phyloP scores from a whole-genome alignment of 2,797 vertebrate species.

The Pyrrhura leucotis region DNA sequence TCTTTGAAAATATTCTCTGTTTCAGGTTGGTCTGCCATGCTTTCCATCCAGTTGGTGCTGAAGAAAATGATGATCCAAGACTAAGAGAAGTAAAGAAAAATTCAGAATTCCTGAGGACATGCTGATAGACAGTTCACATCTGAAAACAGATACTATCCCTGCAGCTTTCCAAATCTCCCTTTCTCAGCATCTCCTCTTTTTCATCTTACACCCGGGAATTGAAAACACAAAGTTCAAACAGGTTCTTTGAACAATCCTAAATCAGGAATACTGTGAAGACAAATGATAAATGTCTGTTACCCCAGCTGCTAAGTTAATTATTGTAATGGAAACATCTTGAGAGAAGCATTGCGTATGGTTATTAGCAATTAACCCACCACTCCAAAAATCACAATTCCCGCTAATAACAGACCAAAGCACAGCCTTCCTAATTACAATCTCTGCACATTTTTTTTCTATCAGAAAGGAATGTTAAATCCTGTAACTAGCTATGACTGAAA shows the following conservation, averaged over 20 bases:
- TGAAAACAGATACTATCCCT: not conserved
- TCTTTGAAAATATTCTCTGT: not conserved
- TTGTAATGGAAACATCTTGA: conserved; percentile 82
- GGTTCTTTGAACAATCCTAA: conserved; percentile 57
- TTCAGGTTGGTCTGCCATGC: not conserved
- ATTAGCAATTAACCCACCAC: conserved; percentile 82
- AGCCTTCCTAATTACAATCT: conserved; percentile 72
- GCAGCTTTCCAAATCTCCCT: not conserved
- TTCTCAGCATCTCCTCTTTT: not conserved
- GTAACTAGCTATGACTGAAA: conserved; percentile 56
- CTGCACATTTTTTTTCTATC: conserved; percentile 36
- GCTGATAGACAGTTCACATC: not conserved
- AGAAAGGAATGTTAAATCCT: conserved; percentile 62
- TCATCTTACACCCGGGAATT: conserved; percentile 37
- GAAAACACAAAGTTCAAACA: conserved; percentile 51
- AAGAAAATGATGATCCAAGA: not conserved
- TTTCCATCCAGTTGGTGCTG: not conserved
- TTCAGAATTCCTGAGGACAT: not conserved
- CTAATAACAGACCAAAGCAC: conserved; percentile 77
- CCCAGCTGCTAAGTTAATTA: conserved; percentile 83
- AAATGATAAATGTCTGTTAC: conserved; percentile 79
- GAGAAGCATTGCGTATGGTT: conserved; percentile 79
- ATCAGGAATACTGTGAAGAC: conserved; percentile 74
- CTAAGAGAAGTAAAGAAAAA: not conserved
- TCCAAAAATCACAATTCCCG: conserved; percentile 76